Conservation (phyloP, 2,797 vertebrate genomes). For the Distichodus sexfasciatus region DNA sequence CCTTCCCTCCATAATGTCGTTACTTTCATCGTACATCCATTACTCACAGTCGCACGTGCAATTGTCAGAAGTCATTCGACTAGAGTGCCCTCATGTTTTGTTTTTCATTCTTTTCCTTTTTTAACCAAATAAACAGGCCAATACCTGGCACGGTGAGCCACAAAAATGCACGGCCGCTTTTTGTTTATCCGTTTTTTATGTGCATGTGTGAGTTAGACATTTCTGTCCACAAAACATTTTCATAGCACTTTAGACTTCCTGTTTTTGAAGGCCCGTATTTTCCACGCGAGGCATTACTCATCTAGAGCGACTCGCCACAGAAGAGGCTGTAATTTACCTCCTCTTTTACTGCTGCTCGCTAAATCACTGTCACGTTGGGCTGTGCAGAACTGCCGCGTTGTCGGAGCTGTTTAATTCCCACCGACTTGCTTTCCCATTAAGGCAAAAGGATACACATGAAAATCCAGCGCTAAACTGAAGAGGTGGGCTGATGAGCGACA, state of each 20-base stretch:
- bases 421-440: slow-evolving; percentile 3
- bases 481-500: background rate
- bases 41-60: slow-evolving; percentile 45
- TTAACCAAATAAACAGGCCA: slow-evolving; percentile 9
- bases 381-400: slow-evolving; percentile 4
- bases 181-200: background rate
- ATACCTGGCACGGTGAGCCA: background rate
- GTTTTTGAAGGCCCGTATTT: slow-evolving; percentile 20
- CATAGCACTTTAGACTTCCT: background rate
- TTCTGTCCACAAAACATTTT: slow-evolving; percentile 17
- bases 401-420: slow-evolving; percentile 30
- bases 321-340: slow-evolving; percentile 26
- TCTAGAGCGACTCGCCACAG: background rate
- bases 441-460: background rate
- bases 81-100: background rate
- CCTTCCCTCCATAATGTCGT: slow-evolving; percentile 33
- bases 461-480: slow-evolving; percentile 1
- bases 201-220: background rate
- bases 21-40: slow-evolving; percentile 44
- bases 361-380: slow-evolving; percentile 32
- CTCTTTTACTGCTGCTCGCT: slow-evolving; percentile 12
- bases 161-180: slow-evolving; percentile 8
- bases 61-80: slow-evolving; percentile 22
- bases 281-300: slow-evolving; percentile 23
- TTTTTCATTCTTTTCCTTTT: background rate